phyloP scores from a whole-genome alignment of 2,113 vertebrate genomes.

The Tragelaphus scriptus region DNA sequence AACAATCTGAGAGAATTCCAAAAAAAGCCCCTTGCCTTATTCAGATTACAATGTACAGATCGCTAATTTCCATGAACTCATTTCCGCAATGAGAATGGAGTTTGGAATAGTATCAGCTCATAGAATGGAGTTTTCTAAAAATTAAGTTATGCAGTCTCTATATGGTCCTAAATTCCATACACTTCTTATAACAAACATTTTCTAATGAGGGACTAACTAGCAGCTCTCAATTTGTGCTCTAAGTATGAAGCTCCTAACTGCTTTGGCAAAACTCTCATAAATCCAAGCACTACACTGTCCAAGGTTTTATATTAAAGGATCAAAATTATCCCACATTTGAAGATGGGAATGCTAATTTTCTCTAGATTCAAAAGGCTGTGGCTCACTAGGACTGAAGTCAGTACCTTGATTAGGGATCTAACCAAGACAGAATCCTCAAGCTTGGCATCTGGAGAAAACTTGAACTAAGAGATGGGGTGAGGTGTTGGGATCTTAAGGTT shows the following conservation, averaged over 20 bases:
- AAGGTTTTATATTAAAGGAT: background rate
- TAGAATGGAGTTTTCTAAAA: background rate
- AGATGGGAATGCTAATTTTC: background rate
- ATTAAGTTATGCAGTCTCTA: background rate
- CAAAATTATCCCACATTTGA: background rate
- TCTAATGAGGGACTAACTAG: background rate
- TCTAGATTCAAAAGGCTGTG: background rate
- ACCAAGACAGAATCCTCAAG: background rate
- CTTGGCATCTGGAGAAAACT: background rate
- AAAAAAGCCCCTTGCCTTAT: background rate
- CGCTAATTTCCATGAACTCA: background rate
- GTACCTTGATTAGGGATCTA: background rate
- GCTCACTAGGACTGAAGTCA: background rate
- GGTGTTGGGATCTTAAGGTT: background rate
- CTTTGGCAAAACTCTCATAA: background rate
- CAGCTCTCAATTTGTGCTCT: background rate
- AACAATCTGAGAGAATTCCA: background rate
- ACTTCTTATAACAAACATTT: background rate
- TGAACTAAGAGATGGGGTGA: background rate
- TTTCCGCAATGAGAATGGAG: background rate
- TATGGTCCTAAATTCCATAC: background rate
- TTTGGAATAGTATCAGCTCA: background rate
- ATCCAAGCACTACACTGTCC: background rate
- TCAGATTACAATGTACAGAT: background rate
- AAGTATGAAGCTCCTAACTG: background rate